phyloP scores from a whole-genome alignment of 2,113 vertebrate species.

The Cyphomyrus discorhynchus region DNA sequence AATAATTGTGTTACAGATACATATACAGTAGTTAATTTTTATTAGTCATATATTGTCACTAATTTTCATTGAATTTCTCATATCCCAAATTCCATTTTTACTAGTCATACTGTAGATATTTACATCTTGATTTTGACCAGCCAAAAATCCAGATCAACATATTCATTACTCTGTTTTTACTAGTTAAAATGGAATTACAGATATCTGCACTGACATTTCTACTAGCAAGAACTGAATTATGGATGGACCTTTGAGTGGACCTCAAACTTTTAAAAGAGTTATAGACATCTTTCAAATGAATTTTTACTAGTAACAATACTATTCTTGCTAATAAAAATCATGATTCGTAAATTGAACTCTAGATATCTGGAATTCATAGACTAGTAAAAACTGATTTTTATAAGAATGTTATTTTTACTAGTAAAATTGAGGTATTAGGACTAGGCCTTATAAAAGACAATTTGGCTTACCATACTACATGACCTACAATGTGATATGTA shows the following conservation, averaged over 20 bases:
- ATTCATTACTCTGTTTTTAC: background rate
- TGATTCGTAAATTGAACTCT: background rate
- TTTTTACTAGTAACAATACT: background rate
- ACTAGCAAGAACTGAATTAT: background rate
- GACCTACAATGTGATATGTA: background rate
- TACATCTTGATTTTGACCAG: too few species aligned
- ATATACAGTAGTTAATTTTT: background rate
- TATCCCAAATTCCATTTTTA: too few species aligned
- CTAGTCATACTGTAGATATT: background rate
- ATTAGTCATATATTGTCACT: background rate
- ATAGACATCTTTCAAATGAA: background rate
- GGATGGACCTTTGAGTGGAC: background rate
- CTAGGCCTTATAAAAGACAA: background rate
- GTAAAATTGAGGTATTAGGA: too few species aligned
- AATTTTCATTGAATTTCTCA: background rate
- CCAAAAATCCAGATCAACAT: background rate
- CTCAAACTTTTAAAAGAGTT: background rate
- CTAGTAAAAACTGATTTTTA: background rate
- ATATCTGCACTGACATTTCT: background rate
- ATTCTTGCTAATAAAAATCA: background rate
- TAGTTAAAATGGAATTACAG: background rate
- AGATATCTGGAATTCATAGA: background rate
- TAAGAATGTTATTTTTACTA: too few species aligned
- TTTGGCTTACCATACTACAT: background rate
- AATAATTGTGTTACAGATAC: background rate